Conservation (phyloP, 2,797 vertebrate species). For the Cuculus canorus region DNA sequence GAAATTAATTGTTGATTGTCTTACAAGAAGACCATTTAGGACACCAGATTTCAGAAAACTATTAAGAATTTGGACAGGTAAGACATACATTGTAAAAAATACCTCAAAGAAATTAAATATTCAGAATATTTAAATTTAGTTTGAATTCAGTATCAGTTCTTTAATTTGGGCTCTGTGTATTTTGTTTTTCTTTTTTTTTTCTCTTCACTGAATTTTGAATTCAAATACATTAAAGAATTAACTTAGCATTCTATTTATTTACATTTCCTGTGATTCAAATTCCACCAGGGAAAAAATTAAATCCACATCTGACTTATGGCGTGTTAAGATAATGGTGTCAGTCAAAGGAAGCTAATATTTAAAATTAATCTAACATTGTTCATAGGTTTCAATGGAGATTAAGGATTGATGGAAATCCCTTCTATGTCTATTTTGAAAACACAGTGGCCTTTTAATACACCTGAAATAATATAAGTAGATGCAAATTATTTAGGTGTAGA, state of each 20-base stretch:
- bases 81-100: background rate
- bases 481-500: background rate
- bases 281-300: background rate
- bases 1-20: background rate
- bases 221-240: background rate
- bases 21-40: background rate
- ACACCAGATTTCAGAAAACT: background rate
- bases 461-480: background rate
- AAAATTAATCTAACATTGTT: background rate
- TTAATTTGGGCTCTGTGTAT: background rate
- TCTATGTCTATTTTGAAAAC: background rate
- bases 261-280: background rate
- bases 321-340: background rate
- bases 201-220: background rate
- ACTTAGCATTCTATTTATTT: background rate
- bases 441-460: background rate
- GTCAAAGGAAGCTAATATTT: background rate
- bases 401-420: background rate
- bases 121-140: background rate
- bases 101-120: background rate
- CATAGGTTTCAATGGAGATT: background rate
- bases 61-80: background rate
- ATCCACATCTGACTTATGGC: background rate
- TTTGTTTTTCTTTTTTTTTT: background rate
- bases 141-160: background rate